Base-by-base conservation (phyloP, 2,888 invertebrate genomes). In the Odiellus spinosus region DNA sequence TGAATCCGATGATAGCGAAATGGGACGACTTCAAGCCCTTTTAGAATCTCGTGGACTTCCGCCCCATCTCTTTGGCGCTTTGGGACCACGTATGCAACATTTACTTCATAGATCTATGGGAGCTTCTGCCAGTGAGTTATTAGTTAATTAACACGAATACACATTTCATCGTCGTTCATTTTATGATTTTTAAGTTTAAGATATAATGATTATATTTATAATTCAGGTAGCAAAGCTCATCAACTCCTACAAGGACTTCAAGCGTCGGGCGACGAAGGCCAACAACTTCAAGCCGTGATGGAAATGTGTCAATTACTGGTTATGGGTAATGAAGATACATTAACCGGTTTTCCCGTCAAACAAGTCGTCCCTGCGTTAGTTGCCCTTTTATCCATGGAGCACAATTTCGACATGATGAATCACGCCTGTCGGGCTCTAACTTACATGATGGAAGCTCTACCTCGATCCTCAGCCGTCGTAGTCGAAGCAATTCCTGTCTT, bases 381-480 rank as follows among this genome's bases (percentile, higher is more conserved):
- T 53, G 81, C 78, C 59, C 70, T 98, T 48, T 76, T 98, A 18
- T 82, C 87, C 44, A 90, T 93, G 75, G 96, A 96, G 63, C 91
- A 96, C 65, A 98, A 98, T 71, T 96, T 96, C 71, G 96, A 96
- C 68, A 91, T 98, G 75, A 96, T 96, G 96, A 91, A 95, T 65
- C 91, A 96, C 67, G 95, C 96, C 0, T 95, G 95, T 63, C 82
- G 98, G 38, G 96, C 96, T 1, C 74, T 98, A 35, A 95, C 95
- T 0, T 98, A 98, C 69, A 95, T 98, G 93, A 81, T 98, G 78
- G 98, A 98, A 68, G 93, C 96, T 1, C 66, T 98, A 56, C 98
- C 98, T 0, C 77, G 98, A 49, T 93, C 95, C 3, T 90, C 93
- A 34, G 82, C 85, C 18, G 85, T 95, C 2, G 91, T 98, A 10